Conservation (phyloP, 2,797 vertebrate species). For the Eulemur mongoz region DNA sequence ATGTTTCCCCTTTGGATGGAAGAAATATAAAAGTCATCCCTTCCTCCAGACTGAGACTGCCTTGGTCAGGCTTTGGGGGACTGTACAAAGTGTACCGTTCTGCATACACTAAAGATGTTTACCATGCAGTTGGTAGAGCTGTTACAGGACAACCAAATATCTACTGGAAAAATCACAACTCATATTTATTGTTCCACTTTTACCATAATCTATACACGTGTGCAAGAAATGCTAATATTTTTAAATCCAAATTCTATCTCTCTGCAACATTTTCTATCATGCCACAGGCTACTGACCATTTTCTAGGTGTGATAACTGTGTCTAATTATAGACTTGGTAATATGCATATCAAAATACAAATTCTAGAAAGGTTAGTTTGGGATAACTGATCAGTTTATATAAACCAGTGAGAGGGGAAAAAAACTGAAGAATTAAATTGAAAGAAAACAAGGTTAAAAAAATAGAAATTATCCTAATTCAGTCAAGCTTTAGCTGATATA, state of each 20-base stretch:
- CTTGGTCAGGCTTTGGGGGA: background rate
- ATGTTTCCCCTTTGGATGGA: background rate
- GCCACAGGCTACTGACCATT: background rate
- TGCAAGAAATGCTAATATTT: background rate
- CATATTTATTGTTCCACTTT: background rate
- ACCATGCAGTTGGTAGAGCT: background rate
- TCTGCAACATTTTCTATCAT: background rate
- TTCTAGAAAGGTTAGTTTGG: background rate
- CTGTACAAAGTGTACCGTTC: background rate
- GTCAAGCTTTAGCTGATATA: background rate
- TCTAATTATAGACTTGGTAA: background rate
- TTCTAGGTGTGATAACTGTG: background rate
- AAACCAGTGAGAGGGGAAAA: background rate
- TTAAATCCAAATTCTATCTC: background rate
- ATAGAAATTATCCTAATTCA: constrained; percentile 11
- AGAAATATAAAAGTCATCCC: background rate
- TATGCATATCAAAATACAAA: constrained; percentile 3
- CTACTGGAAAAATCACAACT: background rate
- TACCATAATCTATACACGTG: background rate
- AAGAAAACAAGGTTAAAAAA: background rate
- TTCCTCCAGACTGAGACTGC: background rate
- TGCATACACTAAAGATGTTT: background rate
- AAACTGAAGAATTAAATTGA: background rate
- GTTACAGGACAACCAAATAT: background rate
- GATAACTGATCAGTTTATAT: background rate